These are phyloP conservation scores for Invenusta paracnida DNA, from an alignment of 2,888 invertebrate genomes.

Conservation along the genomic window DNA sequence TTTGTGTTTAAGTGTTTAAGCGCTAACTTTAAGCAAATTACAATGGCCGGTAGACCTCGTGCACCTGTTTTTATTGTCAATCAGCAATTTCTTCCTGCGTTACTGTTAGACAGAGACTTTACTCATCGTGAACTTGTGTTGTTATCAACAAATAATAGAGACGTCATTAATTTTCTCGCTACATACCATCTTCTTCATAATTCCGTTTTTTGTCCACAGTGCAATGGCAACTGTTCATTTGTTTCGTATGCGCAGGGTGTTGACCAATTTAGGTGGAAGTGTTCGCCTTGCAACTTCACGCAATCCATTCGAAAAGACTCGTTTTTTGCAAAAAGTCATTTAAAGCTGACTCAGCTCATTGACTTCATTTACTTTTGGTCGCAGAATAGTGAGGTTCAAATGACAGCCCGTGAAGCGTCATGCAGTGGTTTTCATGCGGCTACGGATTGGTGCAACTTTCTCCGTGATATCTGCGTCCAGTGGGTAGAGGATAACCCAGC, in stretches of 20 bases:
- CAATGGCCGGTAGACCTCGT: not conserved
- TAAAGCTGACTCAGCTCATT: conserved; percentile 18
- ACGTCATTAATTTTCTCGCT: not conserved
- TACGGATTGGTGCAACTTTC: conserved; percentile 24
- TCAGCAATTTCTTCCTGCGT: not conserved
- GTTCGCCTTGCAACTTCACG: conserved; percentile 27
- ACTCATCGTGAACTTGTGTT: not conserved
- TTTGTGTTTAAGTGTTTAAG: not conserved
- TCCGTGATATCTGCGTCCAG: conserved; percentile 24
- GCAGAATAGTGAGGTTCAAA: not conserved
- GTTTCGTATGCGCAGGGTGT: conserved; percentile 13
- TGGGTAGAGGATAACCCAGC: conserved; percentile 30
- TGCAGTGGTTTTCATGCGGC: not conserved
- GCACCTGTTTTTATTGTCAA: not conserved
- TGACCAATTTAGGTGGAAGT: conserved; percentile 27
- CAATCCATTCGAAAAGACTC: conserved; percentile 3
- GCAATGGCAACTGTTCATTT: conserved; percentile 6
- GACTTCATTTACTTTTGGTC: conserved; percentile 32
- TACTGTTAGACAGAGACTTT: not conserved
- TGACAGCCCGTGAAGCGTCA: not conserved
- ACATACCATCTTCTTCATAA: not conserved
- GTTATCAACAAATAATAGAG: not conserved
- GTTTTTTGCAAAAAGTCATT: conserved; percentile 34
- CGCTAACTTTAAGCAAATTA: not conserved
- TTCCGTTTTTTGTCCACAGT: not conserved